Base-by-base conservation (phyloP, 2,113 vertebrate species). In the Cebus imitator region DNA sequence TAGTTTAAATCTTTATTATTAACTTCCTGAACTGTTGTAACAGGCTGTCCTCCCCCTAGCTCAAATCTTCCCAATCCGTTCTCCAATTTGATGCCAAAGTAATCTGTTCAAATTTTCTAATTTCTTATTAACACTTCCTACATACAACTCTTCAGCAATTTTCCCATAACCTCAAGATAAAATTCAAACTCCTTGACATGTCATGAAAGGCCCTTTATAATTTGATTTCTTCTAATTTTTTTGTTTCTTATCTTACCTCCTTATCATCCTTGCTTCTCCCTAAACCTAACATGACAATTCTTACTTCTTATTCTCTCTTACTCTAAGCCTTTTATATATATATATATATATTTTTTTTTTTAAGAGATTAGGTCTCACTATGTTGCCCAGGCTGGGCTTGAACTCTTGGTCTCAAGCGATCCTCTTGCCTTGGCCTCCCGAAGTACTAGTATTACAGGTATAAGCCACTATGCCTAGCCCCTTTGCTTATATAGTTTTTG, bases 1-100 rank as follows among this genome's bases (percentile, higher is more conserved):
- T 64, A 80, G 25, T 81, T 95, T 81, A 95, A 27, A 48, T 92
- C 55, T 80, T 76, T 94, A 57, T 90, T 90, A 73, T 75, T 94
- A 90, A 75, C 35, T 50, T 92, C 48, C 40, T 40, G 8, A 43
- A 87, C 89, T 91, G 37, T 40, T 90, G 0, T 68, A 96, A 84
- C 9, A 73, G 55, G 8, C 35, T 90, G 43, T 27, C 21, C 37
- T 25, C 12, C 17, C 79, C 61, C 37, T 11, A 64, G 0, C 76
- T 81, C 72, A 50, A 21, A 72, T 86, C 66, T 43, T 94, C n/a
- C 68, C 17, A 50, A 43, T 92, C 55, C 2, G 0, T 83, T 86
- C 43, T 86, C 91, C 58, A 76, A 45, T 94, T 86, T 87, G 14
- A 78, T 93, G 27, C 6, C 30, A 92, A 91, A 88, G n/a, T 88